phyloP scores from a whole-genome alignment of 64 coral and sea anemone species.

The Dendronephthya gigantea region DNA sequence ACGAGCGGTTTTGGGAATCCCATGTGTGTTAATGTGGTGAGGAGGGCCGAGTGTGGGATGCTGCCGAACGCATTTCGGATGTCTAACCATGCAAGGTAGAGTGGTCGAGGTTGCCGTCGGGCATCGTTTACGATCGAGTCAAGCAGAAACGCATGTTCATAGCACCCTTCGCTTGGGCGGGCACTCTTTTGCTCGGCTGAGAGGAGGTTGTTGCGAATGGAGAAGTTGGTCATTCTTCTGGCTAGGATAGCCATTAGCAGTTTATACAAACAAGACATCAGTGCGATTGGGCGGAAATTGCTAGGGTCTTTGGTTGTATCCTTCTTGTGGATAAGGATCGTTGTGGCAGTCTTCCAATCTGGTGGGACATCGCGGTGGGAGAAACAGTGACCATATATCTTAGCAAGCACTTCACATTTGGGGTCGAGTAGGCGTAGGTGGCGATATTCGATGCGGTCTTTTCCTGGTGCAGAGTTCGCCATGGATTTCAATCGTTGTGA shows the following conservation, averaged over 20 bases:
- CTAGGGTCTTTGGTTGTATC: too few relatives aligned
- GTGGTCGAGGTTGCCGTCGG: neutral
- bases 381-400: too few relatives aligned
- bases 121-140: neutral
- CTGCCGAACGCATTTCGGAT: constrained; percentile 9
- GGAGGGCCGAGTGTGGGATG: neutral
- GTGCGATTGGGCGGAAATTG: neutral
- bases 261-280: constrained; percentile 3
- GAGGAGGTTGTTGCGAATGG: neutral
- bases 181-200: neutral
- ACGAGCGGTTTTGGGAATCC: neutral
- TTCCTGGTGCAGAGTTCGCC: too few relatives aligned
- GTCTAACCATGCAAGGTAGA: neutral
- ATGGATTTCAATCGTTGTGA: too few relatives aligned
- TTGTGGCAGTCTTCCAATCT: too few relatives aligned
- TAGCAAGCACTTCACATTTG: too few relatives aligned
- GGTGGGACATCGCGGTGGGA: too few relatives aligned
- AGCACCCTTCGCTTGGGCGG: neutral
- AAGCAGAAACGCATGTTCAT: too few relatives aligned
- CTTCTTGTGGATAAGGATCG: too few relatives aligned
- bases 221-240: neutral
- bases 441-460: too few relatives aligned
- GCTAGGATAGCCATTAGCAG: neutral
- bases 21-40: neutral
- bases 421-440: too few relatives aligned